Evolutionary conservation across 2,113 vertebrate species (phyloP).

Genomic region (Takifugu flavidus): DNA sequence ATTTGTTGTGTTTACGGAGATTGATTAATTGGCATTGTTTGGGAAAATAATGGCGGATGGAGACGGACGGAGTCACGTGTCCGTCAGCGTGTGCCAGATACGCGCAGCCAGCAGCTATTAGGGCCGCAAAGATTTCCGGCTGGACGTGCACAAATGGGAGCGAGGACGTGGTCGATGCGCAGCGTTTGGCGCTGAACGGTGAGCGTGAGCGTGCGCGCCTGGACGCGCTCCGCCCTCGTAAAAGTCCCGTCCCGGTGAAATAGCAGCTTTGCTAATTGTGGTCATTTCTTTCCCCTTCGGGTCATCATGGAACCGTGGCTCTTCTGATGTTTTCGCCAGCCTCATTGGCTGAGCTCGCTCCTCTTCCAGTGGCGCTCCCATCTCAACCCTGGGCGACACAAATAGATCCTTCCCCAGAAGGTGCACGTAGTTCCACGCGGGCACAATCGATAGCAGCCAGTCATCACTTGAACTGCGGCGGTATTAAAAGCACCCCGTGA

Average conservation of each 20-base stretch:
- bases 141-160: constrained; percentile 39
- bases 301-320: constrained; percentile 78
- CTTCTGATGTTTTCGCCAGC: constrained; percentile 78
- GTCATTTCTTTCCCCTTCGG: constrained; percentile 77
- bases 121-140: constrained; percentile 39
- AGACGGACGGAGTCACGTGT: constrained; percentile 23
- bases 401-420: constrained; percentile 79
- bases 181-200: constrained; percentile 53
- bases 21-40: constrained; percentile 60
- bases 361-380: constrained; percentile 65
- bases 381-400: constrained; percentile 74
- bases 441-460: constrained; percentile 72
- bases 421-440: constrained; percentile 74
- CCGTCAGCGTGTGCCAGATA: constrained; percentile 30
- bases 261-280: constrained; percentile 75
- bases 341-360: constrained; percentile 69
- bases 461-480: constrained; percentile 58
- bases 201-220: constrained; percentile 62
- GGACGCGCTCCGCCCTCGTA: constrained; percentile 58
- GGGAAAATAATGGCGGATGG: background rate
- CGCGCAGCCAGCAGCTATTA: constrained; percentile 29
- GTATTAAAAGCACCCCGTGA: constrained; percentile 70
- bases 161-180: constrained; percentile 42
- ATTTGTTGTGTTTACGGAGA: constrained; percentile 55
- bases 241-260: constrained; percentile 68